Evolutionary conservation across 2,113 vertebrate species (phyloP).

Genomic region (Erythrolamprus reginae): DNA sequence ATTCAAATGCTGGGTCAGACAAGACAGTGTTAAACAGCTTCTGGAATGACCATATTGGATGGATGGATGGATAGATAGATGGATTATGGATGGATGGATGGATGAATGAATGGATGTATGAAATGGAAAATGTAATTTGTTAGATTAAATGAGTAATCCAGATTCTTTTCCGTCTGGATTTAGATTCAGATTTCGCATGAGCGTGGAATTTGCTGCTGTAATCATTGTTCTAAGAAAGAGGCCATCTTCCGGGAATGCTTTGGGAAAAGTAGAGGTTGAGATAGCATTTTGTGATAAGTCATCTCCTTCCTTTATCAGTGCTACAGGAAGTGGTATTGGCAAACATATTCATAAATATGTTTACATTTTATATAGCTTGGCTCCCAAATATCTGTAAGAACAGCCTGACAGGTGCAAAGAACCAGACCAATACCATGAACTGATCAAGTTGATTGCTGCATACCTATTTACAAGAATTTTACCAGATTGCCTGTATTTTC

Average conservation of each 20-base stretch:
- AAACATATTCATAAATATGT: neutral
- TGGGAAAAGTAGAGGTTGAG: neutral
- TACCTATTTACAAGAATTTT: too few relatives aligned
- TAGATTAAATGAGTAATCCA: neutral
- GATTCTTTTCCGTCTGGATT: neutral
- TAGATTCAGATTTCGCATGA: neutral
- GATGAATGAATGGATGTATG: neutral
- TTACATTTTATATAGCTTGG: neutral
- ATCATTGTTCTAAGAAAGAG: neutral
- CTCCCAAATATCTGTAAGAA: neutral
- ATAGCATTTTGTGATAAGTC: neutral
- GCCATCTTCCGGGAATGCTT: neutral
- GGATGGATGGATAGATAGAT: neutral
- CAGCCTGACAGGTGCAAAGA: too few relatives aligned
- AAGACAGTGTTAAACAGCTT: neutral
- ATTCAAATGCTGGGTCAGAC: neutral
- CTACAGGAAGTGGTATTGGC: neutral
- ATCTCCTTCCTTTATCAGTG: neutral
- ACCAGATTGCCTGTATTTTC: too few relatives aligned
- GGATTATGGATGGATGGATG: too few relatives aligned
- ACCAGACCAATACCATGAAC: too few relatives aligned
- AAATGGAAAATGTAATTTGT: neutral
- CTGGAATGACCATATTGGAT: neutral
- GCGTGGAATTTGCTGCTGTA: neutral
- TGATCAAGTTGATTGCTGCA: too few relatives aligned